phyloP scores from a whole-genome alignment of 1,140 invertebrate genomes.

The Brevipalpus yothersi region DNA sequence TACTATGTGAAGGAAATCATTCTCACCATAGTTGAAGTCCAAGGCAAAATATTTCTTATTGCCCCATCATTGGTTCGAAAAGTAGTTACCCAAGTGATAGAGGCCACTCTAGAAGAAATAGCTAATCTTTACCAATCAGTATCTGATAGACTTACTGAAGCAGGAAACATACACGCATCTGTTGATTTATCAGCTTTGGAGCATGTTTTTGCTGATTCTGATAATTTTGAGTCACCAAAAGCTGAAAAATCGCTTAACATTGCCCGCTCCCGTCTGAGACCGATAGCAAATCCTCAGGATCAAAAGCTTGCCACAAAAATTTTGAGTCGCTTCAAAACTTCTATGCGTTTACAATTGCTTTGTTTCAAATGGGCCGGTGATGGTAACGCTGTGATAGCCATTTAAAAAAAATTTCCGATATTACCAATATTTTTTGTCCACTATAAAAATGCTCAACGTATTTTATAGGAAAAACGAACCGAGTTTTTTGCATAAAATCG shows the following conservation, averaged over 20 bases:
- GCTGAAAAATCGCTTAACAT: background rate
- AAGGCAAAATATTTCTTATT: slow-evolving; percentile 65
- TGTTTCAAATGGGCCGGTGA: slow-evolving; percentile 11
- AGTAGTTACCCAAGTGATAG: slow-evolving; percentile 58
- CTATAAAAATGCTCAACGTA: no score
- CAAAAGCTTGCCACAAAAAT: background rate
- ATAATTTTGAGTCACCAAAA: background rate
- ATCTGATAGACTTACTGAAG: background rate
- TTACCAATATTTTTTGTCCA: no score
- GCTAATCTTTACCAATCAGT: background rate
- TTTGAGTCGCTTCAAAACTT: background rate
- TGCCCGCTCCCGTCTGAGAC: background rate
- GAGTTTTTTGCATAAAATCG: no score
- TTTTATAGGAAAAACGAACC: no score
- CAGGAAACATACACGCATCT: slow-evolving; percentile 10
- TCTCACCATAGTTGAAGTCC: slow-evolving; percentile 68
- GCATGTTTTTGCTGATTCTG: slow-evolving; percentile 6
- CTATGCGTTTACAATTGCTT: slow-evolving; percentile 9
- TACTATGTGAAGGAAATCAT: slow-evolving; percentile 80
- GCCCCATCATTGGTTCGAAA: slow-evolving; percentile 44
- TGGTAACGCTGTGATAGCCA: slow-evolving; percentile 3
- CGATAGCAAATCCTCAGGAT: background rate
- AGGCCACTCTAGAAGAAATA: slow-evolving; percentile 63
- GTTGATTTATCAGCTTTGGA: slow-evolving; percentile 11
- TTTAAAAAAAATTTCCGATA: background rate